Evolutionary conservation across 2,113 vertebrate genomes (phyloP).

Genomic region (Odocoileus hemionus): DNA sequence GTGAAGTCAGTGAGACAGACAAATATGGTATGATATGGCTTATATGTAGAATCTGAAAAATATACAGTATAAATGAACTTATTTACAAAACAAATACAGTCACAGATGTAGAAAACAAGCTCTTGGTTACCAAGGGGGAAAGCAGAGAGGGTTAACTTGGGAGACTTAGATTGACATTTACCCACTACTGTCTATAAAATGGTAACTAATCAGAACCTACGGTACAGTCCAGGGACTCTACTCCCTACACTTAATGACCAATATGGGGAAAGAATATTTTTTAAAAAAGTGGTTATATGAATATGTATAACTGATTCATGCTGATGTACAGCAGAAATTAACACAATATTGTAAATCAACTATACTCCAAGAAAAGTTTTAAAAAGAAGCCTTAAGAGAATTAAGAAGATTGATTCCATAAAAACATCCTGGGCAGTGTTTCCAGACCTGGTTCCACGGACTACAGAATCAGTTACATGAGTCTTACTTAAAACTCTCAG

Average conservation of each 20-base stretch:
- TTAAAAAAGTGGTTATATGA: background rate
- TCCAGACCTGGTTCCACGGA: background rate
- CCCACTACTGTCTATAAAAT: background rate
- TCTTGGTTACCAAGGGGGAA: background rate
- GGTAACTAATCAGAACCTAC: background rate
- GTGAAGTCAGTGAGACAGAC: background rate
- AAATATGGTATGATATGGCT: background rate
- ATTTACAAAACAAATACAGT: background rate
- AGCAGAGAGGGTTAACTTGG: background rate
- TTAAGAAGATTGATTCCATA: background rate
- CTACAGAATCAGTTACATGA: background rate
- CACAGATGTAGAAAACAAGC: background rate
- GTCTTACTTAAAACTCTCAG: background rate
- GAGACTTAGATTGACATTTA: background rate
- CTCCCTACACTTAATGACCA: background rate
- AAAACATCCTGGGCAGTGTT: background rate
- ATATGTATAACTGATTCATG: background rate
- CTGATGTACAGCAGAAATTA: background rate
- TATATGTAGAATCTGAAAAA: background rate
- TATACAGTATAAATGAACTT: background rate
- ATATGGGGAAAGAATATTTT: background rate
- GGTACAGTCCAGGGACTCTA: background rate
- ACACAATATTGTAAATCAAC: background rate
- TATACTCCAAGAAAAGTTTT: background rate
- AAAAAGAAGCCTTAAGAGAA: background rate